phyloP scores from a whole-genome alignment of 2,888 invertebrate species.

The Campopleginae sp. region DNA sequence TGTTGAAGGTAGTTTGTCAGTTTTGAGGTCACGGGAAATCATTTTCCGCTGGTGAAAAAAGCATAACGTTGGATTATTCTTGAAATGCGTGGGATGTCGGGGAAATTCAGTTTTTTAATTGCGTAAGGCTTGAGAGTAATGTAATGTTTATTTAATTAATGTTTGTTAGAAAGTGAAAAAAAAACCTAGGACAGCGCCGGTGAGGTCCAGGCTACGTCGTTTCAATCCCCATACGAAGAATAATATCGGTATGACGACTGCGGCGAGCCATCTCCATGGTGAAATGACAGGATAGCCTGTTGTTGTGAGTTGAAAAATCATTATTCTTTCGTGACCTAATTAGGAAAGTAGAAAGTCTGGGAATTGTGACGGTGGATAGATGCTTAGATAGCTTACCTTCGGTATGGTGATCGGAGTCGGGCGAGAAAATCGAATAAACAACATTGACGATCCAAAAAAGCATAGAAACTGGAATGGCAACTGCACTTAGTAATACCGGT shows the following conservation, averaged over 20 bases:
- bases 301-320: neutral
- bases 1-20: no score
- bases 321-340: neutral
- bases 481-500: conserved; percentile 88
- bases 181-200: conserved; percentile 89
- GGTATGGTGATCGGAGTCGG: conserved; percentile 85
- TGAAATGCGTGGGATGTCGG: no score
- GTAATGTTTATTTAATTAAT: neutral
- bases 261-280: conserved; percentile 88
- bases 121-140: neutral
- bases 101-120: no score
- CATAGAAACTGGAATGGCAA: conserved; percentile 91
- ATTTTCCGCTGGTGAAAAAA: no score
- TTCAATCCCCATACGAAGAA: conserved; percentile 89
- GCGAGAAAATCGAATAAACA: conserved; percentile 87
- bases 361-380: neutral
- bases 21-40: no score
- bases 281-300: conserved; percentile 87
- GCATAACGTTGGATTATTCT: no score
- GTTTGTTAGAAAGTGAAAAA: neutral
- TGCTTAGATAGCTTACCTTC: conserved; percentile 75
- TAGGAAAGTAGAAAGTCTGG: conserved; percentile 44
- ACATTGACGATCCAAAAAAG: conserved; percentile 91
- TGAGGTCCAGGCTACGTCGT: conserved; percentile 88
- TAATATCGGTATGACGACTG: conserved; percentile 88